Base-by-base conservation (phyloP, 2,113 vertebrate species). In the Egretta garzetta region DNA sequence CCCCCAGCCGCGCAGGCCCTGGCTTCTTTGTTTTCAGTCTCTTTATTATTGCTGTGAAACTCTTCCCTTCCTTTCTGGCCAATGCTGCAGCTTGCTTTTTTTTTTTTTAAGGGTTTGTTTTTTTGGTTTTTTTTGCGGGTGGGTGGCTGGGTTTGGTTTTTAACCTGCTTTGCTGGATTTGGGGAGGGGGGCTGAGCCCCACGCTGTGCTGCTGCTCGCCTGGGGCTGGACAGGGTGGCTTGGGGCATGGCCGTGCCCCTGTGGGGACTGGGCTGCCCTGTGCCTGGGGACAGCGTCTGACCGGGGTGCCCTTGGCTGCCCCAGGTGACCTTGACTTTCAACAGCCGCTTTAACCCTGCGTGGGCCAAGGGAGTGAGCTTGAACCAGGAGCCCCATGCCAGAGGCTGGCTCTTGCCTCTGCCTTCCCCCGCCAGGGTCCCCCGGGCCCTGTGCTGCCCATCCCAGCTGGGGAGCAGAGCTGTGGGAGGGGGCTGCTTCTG, bases 11-110 rank as follows among this genome's bases (percentile, higher is more conserved):
- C 32, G 67, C 77, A 55, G 84, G 94, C 94, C 88, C 90, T 59
- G 92, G 91, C 97, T 96, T 80, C 94, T 96, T 97, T 96, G 95
- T 96, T 96, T 96, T 92, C 91, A 12, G 82, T 67, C 82, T 72
- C 96, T 60, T 64, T 86, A 63, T 70, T 73, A 7, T 59, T 80
- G 71, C 86, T 77, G 45, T 26, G 75, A 26, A 77, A 52, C 86
- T 80, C 88, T 64, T 79, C 39, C 77, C 86, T 93, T 85, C 95
- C 83, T 82, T 66, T 59, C 53, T 5, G 74, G 88, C 86, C 22
- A 10, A 10, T 24, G 70, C 53, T 63, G 85, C 85, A 55, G 82
- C 39, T 88, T 7, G 10, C 33, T 56, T 55, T 28, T 45, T 60
- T 45, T 60, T 28, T 62, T 43, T 47, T 24, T 52, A 39, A 39